Conservation (phyloP, 2,797 vertebrate species). For the Pteropus rufus region DNA sequence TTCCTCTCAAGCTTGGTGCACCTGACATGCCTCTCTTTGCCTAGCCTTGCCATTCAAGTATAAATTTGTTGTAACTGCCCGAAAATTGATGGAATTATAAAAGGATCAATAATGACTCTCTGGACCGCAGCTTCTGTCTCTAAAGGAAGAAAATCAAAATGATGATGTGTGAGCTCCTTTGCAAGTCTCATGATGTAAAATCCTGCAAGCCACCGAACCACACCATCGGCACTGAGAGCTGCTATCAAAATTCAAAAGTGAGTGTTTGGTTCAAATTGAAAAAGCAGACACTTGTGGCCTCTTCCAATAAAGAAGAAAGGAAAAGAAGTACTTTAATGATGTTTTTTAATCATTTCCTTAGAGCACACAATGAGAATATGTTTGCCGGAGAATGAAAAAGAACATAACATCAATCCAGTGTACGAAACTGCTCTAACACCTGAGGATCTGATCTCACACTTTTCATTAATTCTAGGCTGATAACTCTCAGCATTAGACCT, state of each 20-base stretch:
- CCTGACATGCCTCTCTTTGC: not conserved
- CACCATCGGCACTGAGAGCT: not conserved
- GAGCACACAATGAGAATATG: slow-evolving; percentile 53
- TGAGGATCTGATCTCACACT: slow-evolving; percentile 38
- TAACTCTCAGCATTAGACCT: slow-evolving; percentile 47
- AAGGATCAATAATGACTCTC: not conserved
- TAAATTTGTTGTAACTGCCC: not conserved
- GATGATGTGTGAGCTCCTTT: not conserved
- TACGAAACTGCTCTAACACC: slow-evolving; percentile 41
- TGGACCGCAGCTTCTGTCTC: not conserved
- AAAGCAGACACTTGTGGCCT: slow-evolving; percentile 42
- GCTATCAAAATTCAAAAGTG: slow-evolving; percentile 23
- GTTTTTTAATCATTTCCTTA: slow-evolving; percentile 62
- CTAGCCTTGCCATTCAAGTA: not conserved
- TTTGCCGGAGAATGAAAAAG: slow-evolving; percentile 57
- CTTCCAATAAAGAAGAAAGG: slow-evolving; percentile 51
- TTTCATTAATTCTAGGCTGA: slow-evolving; percentile 54
- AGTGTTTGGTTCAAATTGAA: slow-evolving; percentile 30
- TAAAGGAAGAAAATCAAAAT: slow-evolving; percentile 9
- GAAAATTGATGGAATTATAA: not conserved
- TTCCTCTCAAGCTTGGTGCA: not conserved
- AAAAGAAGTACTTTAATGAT: slow-evolving; percentile 54
- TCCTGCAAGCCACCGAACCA: not conserved
- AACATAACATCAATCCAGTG: slow-evolving; percentile 47
- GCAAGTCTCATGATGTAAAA: not conserved